phyloP scores from a whole-genome alignment of 2,888 invertebrate species.

The Sthenelais limicola region DNA sequence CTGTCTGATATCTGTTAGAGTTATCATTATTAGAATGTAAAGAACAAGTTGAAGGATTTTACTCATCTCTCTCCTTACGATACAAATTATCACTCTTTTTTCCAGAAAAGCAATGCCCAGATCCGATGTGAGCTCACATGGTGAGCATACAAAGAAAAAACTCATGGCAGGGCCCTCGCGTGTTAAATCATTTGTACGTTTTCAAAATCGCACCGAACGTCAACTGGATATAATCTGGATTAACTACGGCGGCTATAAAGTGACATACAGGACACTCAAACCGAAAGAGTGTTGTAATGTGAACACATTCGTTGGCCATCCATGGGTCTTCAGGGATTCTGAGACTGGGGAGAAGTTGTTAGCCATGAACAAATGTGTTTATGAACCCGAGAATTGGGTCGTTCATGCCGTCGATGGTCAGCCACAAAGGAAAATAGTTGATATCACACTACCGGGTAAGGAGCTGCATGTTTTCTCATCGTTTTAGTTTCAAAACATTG shows the following conservation, averaged over 20 bases:
- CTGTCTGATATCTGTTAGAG: too few relatives aligned
- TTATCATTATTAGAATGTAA: too few relatives aligned
- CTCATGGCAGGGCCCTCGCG: constrained; percentile 42
- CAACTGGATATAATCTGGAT: constrained; percentile 83
- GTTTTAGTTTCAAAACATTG: too few relatives aligned
- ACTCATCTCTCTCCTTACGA: too few relatives aligned
- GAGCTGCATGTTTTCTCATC: too few relatives aligned
- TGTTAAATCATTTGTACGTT: constrained; percentile 75
- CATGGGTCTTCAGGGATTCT: constrained; percentile 86
- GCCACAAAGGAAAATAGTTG: constrained; percentile 57
- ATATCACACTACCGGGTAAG: constrained; percentile 63
- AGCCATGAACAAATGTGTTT: constrained; percentile 73
- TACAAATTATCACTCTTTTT: too few relatives aligned
- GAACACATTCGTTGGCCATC: constrained; percentile 85
- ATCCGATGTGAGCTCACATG: too few relatives aligned
- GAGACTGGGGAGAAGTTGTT: constrained; percentile 80
- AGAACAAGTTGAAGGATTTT: too few relatives aligned
- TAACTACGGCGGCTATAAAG: constrained; percentile 79
- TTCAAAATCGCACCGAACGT: constrained; percentile 77
- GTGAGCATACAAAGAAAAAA: background rate
- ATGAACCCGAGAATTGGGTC: constrained; percentile 52
- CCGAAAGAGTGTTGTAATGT: constrained; percentile 78
- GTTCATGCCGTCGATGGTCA: constrained; percentile 50
- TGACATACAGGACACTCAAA: constrained; percentile 78
- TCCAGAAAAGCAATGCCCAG: too few relatives aligned